Base-by-base conservation (phyloP, 2,113 vertebrate genomes). In the Uria lomvia region DNA sequence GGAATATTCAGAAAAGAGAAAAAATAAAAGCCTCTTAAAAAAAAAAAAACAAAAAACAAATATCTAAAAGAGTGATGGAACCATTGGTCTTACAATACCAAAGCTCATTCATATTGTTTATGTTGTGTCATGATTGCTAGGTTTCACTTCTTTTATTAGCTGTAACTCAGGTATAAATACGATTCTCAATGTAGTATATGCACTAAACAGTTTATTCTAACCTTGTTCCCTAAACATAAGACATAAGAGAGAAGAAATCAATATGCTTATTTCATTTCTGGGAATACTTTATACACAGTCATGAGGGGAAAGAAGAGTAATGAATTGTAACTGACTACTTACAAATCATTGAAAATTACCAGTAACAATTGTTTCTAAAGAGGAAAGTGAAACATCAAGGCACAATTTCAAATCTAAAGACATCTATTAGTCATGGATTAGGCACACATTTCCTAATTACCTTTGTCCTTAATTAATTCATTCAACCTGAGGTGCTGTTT, bases 191-290 rank as follows among this genome's bases (percentile, higher is more conserved):
- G 3, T 23, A 76, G 68, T 87, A 66, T n/a, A 71, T 85, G 8
- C 26, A 91, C 30, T 80, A 45, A 92, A 71, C 29, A 32, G 9
- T 55, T 52, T 78, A 56, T 81, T 94, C 50, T 60, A 80, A 58
- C n/a, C 8, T 68, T 56, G 5, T 83, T 93, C 43, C 14, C 34
- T 56, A 30, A 47, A 59, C 4, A 3, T 47, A 43, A 90, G 40
- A 40, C 40, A 40, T 40, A 40, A 40, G 23, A 70, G 34, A 62
- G 58, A 85, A 49, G 13, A 3, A 94, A 96, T 97, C 83, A 79
- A 85, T 77, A 58, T 32, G 29, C 10, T 87, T 85, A 52, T 87
- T 90, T 56, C 6, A 87, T 95, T 97, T 97, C 63, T 94, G 29
- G 12, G 34, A 97, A 96, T 75, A 73, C 11, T 65, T 22, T 47